These are phyloP conservation scores for Epirrhoe tristata DNA, from an alignment of 2,888 invertebrate species.

Conservation along the genomic window DNA sequence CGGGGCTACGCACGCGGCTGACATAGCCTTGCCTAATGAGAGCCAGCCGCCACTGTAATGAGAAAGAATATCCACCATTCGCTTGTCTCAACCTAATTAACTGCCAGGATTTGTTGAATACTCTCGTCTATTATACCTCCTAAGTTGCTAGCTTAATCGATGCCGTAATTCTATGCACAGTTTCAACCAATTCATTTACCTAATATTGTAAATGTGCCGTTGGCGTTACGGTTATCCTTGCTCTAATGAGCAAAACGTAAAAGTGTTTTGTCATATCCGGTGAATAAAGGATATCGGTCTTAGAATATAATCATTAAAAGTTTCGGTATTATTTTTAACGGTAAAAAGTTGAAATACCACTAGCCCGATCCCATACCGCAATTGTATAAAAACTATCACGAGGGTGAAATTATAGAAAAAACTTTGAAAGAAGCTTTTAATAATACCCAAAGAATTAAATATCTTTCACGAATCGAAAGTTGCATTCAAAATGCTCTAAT, in stretches of 20 bases:
- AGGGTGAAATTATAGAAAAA: constrained; percentile 40
- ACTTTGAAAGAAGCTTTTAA: constrained; percentile 54
- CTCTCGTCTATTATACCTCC: constrained; percentile 32
- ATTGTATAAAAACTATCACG: constrained; percentile 53
- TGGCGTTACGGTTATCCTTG: constrained; percentile 36
- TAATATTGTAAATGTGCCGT: constrained; percentile 30
- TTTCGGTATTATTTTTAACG: constrained; percentile 46
- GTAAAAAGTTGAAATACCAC: constrained; percentile 52
- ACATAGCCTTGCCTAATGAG: constrained; percentile 74
- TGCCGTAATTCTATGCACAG: constrained; percentile 31
- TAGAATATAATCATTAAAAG: constrained; percentile 48
- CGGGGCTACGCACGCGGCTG: constrained; percentile 62
- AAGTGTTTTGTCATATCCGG: constrained; percentile 43
- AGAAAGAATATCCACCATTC: constrained; percentile 71
- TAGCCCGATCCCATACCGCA: constrained; percentile 44
- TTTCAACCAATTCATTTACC: constrained; percentile 21
- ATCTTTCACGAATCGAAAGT: constrained; percentile 63
- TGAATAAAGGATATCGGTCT: constrained; percentile 31
- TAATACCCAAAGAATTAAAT: constrained; percentile 67
- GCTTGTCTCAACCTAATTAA: constrained; percentile 65
- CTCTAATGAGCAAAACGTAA: constrained; percentile 41
- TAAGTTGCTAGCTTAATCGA: constrained; percentile 33
- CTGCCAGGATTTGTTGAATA: constrained; percentile 54
- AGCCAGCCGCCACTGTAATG: constrained; percentile 64
- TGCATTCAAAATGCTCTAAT: constrained; percentile 65